Conservation (phyloP, 2,888 invertebrate genomes). For the Tineola bisselliella region DNA sequence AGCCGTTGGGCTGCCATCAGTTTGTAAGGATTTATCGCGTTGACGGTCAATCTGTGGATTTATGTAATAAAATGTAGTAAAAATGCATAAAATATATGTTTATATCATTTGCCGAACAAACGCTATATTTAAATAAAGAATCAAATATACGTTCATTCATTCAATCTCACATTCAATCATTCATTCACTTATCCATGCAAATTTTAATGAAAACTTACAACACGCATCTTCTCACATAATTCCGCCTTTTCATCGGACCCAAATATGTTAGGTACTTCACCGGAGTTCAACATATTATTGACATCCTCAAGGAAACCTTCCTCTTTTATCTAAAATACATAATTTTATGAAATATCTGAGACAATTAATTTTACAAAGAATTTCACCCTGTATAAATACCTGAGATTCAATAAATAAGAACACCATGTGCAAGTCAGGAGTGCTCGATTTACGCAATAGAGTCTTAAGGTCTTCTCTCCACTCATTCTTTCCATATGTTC, state of each 20-base stretch:
- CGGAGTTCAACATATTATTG: constrained; percentile 90
- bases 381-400: no score
- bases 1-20: constrained; percentile 91
- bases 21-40: constrained; percentile 85
- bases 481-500: constrained; percentile 82
- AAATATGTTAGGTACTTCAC: constrained; percentile 93
- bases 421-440: constrained; percentile 86
- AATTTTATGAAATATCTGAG: no score
- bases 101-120: no score
- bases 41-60: constrained; percentile 82
- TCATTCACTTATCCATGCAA: no score
- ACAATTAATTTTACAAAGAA: no score
- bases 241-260: constrained; percentile 87
- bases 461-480: constrained; percentile 93
- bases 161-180: no score
- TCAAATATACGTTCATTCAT: no score
- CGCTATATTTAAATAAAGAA: no score
- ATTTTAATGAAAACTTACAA: no score
- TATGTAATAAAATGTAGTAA: no score
- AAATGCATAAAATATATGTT: no score
- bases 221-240: constrained; percentile 91
- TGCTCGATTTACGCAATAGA: constrained; percentile 81
- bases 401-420: constrained; percentile 93
- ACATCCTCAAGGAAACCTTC: constrained; percentile 94
- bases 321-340: constrained; percentile 78